Evolutionary conservation across 2,113 vertebrate species (phyloP).

Genomic region (Vidua macroura): DNA sequence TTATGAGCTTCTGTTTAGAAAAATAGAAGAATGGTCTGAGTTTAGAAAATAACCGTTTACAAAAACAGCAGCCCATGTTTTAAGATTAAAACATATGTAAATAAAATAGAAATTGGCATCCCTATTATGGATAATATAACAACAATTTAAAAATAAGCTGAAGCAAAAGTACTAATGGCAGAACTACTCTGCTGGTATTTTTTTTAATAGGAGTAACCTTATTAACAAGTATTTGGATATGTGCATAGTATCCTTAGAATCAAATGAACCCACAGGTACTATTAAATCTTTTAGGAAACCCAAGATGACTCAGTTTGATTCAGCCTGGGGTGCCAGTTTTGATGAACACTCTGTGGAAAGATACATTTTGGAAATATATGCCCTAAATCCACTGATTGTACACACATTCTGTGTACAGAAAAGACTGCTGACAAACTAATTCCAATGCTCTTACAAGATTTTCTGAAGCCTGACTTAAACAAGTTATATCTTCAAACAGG

Average conservation of each 20-base stretch:
- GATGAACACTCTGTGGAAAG: not conserved
- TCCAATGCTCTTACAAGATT: not conserved
- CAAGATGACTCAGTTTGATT: not conserved
- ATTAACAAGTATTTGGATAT: not conserved
- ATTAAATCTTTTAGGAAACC: not conserved
- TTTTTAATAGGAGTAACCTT: not conserved
- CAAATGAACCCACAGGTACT: not conserved
- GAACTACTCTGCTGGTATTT: not conserved
- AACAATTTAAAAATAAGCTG: not conserved
- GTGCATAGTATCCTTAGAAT: not conserved
- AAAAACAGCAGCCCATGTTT: not conserved
- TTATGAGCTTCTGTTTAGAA: not conserved
- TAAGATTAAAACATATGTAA: not conserved
- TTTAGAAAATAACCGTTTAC: not conserved
- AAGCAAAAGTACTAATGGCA: not conserved
- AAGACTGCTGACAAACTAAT: not conserved
- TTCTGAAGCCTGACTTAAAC: not conserved
- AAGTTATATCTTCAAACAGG: not conserved
- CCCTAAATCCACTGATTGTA: not conserved
- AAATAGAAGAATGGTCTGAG: not conserved
- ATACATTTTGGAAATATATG: not conserved
- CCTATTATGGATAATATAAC: not conserved
- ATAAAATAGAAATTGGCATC: not conserved
- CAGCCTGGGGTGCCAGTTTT: not conserved
- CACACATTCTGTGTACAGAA: not conserved